These are phyloP conservation scores for Hybos culiciformis DNA, from an alignment of 2,888 invertebrate genomes.

Conservation along the genomic window DNA sequence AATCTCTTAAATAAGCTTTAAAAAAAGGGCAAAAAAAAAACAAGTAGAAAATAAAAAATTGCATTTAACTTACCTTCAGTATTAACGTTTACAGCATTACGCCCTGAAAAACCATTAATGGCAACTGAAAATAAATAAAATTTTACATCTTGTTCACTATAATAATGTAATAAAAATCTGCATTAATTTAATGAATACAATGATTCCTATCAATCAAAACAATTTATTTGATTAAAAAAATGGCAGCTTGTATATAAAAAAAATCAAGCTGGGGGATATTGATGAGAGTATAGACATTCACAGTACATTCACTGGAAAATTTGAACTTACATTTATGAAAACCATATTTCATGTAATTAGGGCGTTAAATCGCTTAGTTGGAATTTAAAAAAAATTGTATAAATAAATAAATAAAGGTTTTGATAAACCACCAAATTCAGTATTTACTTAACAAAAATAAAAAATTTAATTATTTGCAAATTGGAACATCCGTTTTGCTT, in stretches of 20 bases:
- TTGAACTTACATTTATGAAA: no score
- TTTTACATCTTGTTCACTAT: slow-evolving; percentile 1
- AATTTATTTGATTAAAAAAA: slow-evolving; percentile 7
- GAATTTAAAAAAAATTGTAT: no score
- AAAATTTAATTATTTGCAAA: no score
- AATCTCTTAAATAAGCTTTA: background rate
- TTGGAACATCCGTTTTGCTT: no score
- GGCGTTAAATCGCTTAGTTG: no score
- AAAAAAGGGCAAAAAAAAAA: slow-evolving; percentile 9
- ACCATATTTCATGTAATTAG: no score
- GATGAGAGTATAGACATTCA: slow-evolving; percentile 17
- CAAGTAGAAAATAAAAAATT: slow-evolving; percentile 14
- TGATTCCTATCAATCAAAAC: slow-evolving; percentile 27
- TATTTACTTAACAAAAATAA: no score
- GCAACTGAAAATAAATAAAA: slow-evolving; percentile 23
- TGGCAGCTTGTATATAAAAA: background rate
- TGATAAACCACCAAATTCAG: no score
- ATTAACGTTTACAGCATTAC: slow-evolving; percentile 28
- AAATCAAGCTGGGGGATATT: slow-evolving; percentile 19
- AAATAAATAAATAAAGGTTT: no score
- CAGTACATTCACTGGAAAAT: no score
- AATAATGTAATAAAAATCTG: background rate
- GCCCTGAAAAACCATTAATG: slow-evolving; percentile 25
- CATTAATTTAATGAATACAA: slow-evolving; percentile 17
- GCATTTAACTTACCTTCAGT: slow-evolving; percentile 30